Evolutionary conservation across 2,797 vertebrate genomes (phyloP), one percentile per base, ranked within the genome.

Genomic region (Leptoclinus maculatus): DNA sequence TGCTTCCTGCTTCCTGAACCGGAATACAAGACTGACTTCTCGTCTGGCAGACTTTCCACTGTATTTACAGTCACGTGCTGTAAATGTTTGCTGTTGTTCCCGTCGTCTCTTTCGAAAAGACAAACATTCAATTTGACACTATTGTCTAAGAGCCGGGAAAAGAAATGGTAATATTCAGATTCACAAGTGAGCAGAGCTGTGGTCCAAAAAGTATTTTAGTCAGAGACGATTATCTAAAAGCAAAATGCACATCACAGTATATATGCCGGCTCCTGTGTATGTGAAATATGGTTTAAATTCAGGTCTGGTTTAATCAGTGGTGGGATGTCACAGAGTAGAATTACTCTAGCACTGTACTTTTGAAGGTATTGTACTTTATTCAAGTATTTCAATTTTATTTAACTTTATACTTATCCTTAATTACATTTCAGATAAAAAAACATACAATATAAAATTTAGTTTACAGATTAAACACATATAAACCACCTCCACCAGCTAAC

Each of bases 1-100:
- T 5, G 25, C 43, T 80, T 85, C 69, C 74, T 80, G 29, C 66
- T 86, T 76, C 67, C 74, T 66, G 41, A 13, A 12, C 25, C 0
- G 0, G 25, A n/a, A 13, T 6, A 6, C 39, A n/a, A n/a, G 16
- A 65, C 6, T 38, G 1, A 71, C 16, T 49, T 60, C n/a, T 27
- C 12, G 7, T 29, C 32, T 17, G 6, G 14, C 21, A 47, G 5
- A 14, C n/a, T 41, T 74, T 27, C 3, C 7, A 1, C 13, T 47
- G 27, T 19, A 14, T 62, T 57, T 51, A 39, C 49, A 54, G n/a
- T 19, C 23, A 53, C 0, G 4, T 41, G 17, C 1, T 32, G 23
- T 60, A n/a, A 59, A 59, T 10, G 19, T 45, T 60, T 41, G n/a
- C 12, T 63, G 27, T 45, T 38, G 34, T 67, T 68, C 47, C 9